Evolutionary conservation across 2,113 vertebrate genomes (phyloP), one percentile per base, ranked within the genome.

Genomic region (Brevimyrus niger): DNA sequence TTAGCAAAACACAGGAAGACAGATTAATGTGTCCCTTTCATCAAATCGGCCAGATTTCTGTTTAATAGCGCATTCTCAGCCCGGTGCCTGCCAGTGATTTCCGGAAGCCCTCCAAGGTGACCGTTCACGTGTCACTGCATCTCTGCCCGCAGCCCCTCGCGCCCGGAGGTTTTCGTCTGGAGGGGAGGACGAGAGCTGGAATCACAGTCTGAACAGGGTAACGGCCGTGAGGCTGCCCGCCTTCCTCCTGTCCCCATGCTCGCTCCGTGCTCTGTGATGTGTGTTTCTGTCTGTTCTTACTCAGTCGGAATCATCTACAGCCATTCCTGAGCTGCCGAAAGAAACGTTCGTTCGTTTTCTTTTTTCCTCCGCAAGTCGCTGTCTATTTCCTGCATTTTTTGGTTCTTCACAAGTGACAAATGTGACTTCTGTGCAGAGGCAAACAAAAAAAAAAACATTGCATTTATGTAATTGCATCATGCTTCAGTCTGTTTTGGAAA

Each of bases 91-190:
- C 15, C 73, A 6, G 50, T 87, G 85, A 86, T 61, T 95, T 89
- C 90, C 80, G 10, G 82, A 23, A 44, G 44, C 21, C 15, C 17
- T n/a, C 44, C 82, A 84, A 80, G 73, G 73, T 80, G 73, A 47
- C 82, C 23, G 42, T 87, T 8, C 88, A 46, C 11, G 44, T 92
- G 86, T 4, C 73, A 38, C 19, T 87, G 83, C 76, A n/a, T 15
- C 38, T 83, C 84, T 84, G 31, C 73, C 19, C 31, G 9, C 93
- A 97, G 97, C 94, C 65, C 96, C 96, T 53, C 93, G 96, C 44
- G 96, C 96, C 88, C 96, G 97, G 50, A 96, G 97, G 89, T 97
- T 96, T 93, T 97, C 97, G 0, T 97, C 97, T 0, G 97, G 97
- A 44, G 96, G 96, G 0, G 97, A 97, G 80, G 97, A 97, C 69